phyloP scores from a whole-genome alignment of 2,797 vertebrate genomes.

The Crenuchus spilurus region DNA sequence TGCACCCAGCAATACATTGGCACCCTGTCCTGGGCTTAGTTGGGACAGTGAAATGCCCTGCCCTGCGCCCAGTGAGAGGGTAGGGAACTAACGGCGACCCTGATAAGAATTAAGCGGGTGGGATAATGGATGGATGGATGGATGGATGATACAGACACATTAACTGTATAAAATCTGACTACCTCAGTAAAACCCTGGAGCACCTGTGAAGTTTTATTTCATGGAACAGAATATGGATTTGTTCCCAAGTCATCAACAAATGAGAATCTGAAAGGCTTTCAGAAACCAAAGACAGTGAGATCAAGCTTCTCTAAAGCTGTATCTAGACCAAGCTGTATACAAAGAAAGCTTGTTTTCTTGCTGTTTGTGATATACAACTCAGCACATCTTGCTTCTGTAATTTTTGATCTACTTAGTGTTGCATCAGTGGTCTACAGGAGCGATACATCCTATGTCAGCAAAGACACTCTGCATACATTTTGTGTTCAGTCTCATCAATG shows the following conservation, averaged over 20 bases:
- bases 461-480: constrained; percentile 19
- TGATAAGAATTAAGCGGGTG: too few species aligned
- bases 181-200: neutral
- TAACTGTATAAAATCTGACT: neutral
- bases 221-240: neutral
- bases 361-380: constrained; percentile 37
- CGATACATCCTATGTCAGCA: neutral
- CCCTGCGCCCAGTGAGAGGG: too few species aligned
- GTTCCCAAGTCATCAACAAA: neutral
- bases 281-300: constrained; percentile 28
- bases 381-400: constrained; percentile 36
- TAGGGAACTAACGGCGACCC: too few species aligned
- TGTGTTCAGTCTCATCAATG: constrained; percentile 18
- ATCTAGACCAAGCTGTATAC: constrained; percentile 39
- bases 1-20: too few species aligned
- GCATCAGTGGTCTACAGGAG: constrained; percentile 22
- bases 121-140: too few species aligned
- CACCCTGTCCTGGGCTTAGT: too few species aligned
- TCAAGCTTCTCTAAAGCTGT: constrained; percentile 32
- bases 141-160: too few species aligned
- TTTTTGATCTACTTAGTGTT: constrained; percentile 38
- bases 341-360: constrained; percentile 44
- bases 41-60: too few species aligned
- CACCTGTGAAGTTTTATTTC: neutral
- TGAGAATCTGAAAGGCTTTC: constrained; percentile 33